These are phyloP conservation scores for Cryptus viduatorius DNA, from an alignment of 2,888 invertebrate genomes.

Conservation along the genomic window DNA sequence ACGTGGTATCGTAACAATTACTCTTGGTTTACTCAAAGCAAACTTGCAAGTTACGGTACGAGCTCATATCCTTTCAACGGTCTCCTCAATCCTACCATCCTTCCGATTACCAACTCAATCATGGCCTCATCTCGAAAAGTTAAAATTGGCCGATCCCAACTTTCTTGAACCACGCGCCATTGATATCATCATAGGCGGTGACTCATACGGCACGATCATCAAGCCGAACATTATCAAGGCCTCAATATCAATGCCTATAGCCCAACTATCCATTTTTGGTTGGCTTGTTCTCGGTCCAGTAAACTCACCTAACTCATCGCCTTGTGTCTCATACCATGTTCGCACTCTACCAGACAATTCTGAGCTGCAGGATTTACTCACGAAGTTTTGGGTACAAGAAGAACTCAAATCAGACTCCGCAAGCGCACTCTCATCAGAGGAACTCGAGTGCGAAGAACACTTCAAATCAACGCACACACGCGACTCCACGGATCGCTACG, in stretches of 20 bases:
- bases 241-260: constrained; percentile 51
- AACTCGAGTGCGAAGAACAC: constrained; percentile 45
- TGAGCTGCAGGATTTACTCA: constrained; percentile 22
- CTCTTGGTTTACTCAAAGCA: background rate
- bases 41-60: background rate
- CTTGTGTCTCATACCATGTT: background rate
- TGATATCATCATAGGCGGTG: constrained; percentile 67
- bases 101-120: background rate
- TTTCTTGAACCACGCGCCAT: constrained; percentile 56
- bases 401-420: background rate
- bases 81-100: constrained; percentile 57
- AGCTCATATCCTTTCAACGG: constrained; percentile 39
- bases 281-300: constrained; percentile 56
- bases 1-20: constrained; percentile 26
- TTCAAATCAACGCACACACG: constrained; percentile 43
- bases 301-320: background rate
- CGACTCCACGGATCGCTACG: constrained; percentile 40
- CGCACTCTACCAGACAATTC: background rate
- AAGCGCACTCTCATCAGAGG: constrained; percentile 4
- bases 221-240: constrained; percentile 60
- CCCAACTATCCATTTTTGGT: constrained; percentile 54
- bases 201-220: constrained; percentile 61
- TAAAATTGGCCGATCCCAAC: constrained; percentile 65
- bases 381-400: constrained; percentile 53
- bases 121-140: constrained; percentile 59